These are phyloP conservation scores for Tenodera sinensis DNA, from an alignment of 2,888 invertebrate species.

Conservation along the genomic window DNA sequence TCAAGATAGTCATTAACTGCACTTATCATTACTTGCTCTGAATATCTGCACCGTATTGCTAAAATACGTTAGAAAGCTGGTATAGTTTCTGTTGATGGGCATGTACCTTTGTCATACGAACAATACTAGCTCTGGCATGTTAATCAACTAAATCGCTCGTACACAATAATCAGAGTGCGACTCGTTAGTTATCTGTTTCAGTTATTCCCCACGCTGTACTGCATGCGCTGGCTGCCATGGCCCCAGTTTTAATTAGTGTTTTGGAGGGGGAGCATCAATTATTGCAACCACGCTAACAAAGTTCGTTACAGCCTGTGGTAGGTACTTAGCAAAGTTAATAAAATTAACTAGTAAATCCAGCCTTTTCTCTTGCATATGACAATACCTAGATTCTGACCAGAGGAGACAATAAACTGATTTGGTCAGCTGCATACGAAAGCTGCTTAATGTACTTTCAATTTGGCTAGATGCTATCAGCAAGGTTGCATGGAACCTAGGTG, in stretches of 20 bases:
- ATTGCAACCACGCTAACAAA: neutral
- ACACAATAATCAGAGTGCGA: neutral
- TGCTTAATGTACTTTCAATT: neutral
- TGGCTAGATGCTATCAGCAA: no score
- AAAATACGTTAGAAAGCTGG: neutral
- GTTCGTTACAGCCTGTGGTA: neutral
- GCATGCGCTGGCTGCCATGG: no score
- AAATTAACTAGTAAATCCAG: neutral
- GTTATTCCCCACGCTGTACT: neutral
- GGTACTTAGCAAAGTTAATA: neutral
- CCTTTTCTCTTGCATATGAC: neutral
- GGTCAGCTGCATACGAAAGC: neutral
- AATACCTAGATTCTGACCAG: neutral
- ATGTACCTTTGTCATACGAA: neutral
- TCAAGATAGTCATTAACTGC: no score
- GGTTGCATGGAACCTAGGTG: no score
- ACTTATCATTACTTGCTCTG: no score
- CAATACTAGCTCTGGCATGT: neutral
- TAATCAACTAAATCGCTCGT: neutral
- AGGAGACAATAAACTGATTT: neutral
- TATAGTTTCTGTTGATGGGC: neutral
- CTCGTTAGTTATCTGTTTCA: neutral
- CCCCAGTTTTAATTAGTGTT: neutral
- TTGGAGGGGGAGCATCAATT: neutral
- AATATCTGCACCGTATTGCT: no score